A percentile compares a stretch with the other conserved stretches of the same genome.
These are phyloP conservation scores for Leucoptera coffeella DNA, from an alignment of 2,888 invertebrate genomes.

Conservation along the genomic window DNA sequence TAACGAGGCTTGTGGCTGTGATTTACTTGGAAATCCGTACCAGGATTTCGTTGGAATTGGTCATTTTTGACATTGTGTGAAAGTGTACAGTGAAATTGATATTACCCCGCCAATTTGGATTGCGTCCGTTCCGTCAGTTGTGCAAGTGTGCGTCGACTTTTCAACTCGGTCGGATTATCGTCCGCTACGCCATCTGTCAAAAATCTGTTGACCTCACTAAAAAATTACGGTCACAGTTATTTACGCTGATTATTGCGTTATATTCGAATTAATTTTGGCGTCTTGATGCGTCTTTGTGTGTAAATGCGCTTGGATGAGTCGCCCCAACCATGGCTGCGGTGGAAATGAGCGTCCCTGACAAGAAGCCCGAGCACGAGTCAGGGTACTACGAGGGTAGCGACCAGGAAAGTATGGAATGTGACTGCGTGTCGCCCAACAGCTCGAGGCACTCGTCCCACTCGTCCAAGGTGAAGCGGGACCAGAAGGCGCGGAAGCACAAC, in stretches of 20 bases:
- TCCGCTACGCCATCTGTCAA: conserved; percentile 29
- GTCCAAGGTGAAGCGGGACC: conserved; percentile 26
- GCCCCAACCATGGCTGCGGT: conserved; percentile 33
- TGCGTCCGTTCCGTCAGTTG: too few species aligned
- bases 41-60: too few species aligned
- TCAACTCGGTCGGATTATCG: conserved; percentile 15
- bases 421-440: conserved; percentile 36
- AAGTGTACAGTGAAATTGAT: conserved; percentile 24
- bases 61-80: conserved; percentile 11
- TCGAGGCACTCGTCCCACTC: conserved; percentile 42
- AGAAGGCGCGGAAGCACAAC: conserved; percentile 28
- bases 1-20: too few species aligned
- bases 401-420: conserved; percentile 54
- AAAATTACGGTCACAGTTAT: too few species aligned
- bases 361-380: conserved; percentile 71
- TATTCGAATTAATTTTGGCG: too few species aligned
- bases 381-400: conserved; percentile 76
- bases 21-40: conserved; percentile 18
- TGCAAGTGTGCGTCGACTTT: conserved; percentile 9
- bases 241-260: too few species aligned
- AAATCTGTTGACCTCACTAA: too few species aligned
- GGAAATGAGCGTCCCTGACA: conserved; percentile 57
- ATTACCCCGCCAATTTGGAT: conserved; percentile 2
- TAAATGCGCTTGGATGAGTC: background rate
- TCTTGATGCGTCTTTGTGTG: too few species aligned